Base-by-base conservation (phyloP, 1,140 invertebrate species). In the Drosophila nannoptera region DNA sequence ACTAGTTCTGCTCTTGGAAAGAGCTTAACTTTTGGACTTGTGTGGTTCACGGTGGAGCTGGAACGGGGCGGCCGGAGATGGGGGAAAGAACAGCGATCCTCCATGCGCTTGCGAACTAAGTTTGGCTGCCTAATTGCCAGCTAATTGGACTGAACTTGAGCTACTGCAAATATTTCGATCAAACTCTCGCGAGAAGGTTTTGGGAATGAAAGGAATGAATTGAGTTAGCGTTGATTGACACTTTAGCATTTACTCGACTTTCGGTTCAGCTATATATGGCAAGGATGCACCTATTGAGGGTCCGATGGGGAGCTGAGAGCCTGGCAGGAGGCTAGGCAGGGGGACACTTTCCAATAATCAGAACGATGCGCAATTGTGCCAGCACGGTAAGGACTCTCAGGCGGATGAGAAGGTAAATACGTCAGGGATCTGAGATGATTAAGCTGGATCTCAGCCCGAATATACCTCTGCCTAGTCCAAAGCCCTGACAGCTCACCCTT, bases 131-230 rank as follows among this genome's bases (percentile, higher is more conserved):
- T 52, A 67, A 67, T 60, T 67, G 56, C 38, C 31, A 31, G 16
- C 52, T 52, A 52, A 60, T 67, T 67, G 48, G 64, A 67, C 60
- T 54, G 35, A 54, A 63, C 11, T 46, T 53, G 8, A 22, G 12
- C 48, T 33, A 22, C 36, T 62, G 22, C 36, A 32, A 16, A 12
- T 7, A 29, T 8, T 14, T 14, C 4, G 4, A 9, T 32, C 38
- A 43, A 16, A 50, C 7, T 22, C 40, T 7, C 7, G 22, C 22
- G 22, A 22, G 3, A 3, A 22, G 22, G 3, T 3, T 22, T 22
- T 22, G 22, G 1, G 22, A 22, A 22, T 3, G 22, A 22, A 22
- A 2, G 22, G 22, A 22, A 22, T 22, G 22, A 22, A 22, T 22
- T 22, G 22, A 22, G 22, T 22, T 22, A 22, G 22, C 1, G 1